Percentiles rank a stretch among this genome's conserved stretches.
Conservation (phyloP, 2,113 vertebrate genomes). For the Hypomesus transpacificus region DNA sequence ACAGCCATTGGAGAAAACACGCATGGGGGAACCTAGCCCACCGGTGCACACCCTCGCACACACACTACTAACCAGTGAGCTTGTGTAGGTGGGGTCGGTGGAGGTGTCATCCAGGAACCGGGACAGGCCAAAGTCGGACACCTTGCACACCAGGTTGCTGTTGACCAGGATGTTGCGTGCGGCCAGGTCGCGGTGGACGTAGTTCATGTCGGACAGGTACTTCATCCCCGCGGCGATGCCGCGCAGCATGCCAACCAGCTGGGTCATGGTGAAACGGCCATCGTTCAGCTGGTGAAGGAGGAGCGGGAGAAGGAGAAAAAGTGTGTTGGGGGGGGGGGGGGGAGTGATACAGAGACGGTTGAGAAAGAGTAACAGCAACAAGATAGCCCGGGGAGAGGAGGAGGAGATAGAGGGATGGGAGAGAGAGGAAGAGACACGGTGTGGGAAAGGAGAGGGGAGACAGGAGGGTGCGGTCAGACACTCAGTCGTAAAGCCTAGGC, state of each 20-base stretch:
- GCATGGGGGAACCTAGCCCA: background rate
- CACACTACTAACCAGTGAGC: slow-evolving; percentile 81
- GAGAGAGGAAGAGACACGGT: background rate
- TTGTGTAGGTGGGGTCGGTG: slow-evolving; percentile 91
- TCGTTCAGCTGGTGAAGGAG: slow-evolving; percentile 81
- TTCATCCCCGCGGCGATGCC: slow-evolving; percentile 96
- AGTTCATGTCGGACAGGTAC: slow-evolving; percentile 97
- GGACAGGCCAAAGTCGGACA: slow-evolving; percentile 93
- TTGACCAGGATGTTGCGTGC: slow-evolving; percentile 96
- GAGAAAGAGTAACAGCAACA: no score
- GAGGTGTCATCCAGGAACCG: slow-evolving; percentile 94
- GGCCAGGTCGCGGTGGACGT: slow-evolving; percentile 91
- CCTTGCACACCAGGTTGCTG: slow-evolving; percentile 98
- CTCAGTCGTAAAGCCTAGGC: background rate
- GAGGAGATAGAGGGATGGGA: slow-evolving; percentile 14
- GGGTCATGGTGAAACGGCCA: slow-evolving; percentile 94
- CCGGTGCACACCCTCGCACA: slow-evolving; percentile 5
- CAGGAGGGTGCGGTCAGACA: slow-evolving; percentile 19
- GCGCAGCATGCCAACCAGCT: slow-evolving; percentile 94
- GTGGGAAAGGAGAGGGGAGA: slow-evolving; percentile 12
- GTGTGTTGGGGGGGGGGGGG: background rate
- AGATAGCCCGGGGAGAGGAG: background rate
- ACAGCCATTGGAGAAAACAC: background rate
- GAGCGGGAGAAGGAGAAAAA: slow-evolving; percentile 9
- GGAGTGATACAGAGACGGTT: background rate